Evolutionary conservation across 2,797 vertebrate species (phyloP), one percentile per base, ranked within the genome.

Genomic region (Oreortyx pictus): DNA sequence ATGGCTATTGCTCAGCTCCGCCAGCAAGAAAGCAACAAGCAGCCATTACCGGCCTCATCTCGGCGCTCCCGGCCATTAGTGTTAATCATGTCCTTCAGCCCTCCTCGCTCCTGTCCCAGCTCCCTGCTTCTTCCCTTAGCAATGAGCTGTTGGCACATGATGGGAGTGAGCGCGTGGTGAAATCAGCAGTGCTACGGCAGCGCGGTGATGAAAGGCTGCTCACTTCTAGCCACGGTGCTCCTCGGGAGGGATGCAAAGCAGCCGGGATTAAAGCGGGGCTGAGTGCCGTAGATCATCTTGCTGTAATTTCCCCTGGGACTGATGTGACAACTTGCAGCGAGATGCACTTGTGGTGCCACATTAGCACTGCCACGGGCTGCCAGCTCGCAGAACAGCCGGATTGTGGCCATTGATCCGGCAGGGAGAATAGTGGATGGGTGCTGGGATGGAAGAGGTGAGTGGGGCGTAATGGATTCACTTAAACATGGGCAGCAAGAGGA

Each of bases 331-430:
- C 66, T n/a, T n/a, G 73, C 82, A 65, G 70, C 7, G 27, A 84
- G 82, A 78, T 6, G 84, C 82, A 4, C 47, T 41, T 4, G 57
- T 25, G 62, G 76, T 78, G 87, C 84, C 73, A 86, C 39, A 9
- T 94, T 54, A 94, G 86, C 79, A 43, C 62, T 62, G 93, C 89
- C 85, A 78, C 66, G n/a, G 82, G 88, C 49, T 50, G 54, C 65
- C 29, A 31, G 54, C 23, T 64, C 52, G 8, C 64, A 4, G 74
- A 75, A 23, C 50, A 4, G 29, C 43, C 77, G 43, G 22, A 61
- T 2, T 15, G 44, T 65, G 78, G 17, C 76, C 78, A 13, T 67
- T 74, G 65, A 29, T 68, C 74, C 59, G 31, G 79, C 6, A 0
- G 50, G 1, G 74, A 71, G 2, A 4, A 43, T 73, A 39, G 65